Base-by-base conservation (phyloP, 2,113 vertebrate genomes). In the Passer montanus region DNA sequence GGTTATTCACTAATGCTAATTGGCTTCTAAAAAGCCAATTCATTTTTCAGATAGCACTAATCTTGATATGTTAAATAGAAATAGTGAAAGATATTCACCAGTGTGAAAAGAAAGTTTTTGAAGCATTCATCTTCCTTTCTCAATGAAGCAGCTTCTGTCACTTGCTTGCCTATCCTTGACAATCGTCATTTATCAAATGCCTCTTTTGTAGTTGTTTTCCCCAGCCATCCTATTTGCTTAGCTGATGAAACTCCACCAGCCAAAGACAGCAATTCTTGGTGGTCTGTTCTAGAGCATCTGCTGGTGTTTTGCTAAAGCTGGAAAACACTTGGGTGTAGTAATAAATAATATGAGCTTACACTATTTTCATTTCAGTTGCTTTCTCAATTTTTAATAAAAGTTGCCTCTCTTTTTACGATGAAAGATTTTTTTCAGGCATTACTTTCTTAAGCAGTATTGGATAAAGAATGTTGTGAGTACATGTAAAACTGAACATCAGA, bases 61-160 rank as follows among this genome's bases (percentile, higher is more conserved):
- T 81, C 53, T 75, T 84, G 58, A 21, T 81, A 67, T 8, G 4
- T 76, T 89, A 53, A 95, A 85, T 15, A 78, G 62, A 81, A 92
- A 70, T 37, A 69, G 43, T 41, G 18, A 39, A 68, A 77, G 46
- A 63, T 47, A 60, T 33, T 87, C 72, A 89, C n/a, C 43, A 68
- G 72, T 47, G 20, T 52, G 41, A 74, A 87, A 84, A 62, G 5
- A 64, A 75, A 78, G 14, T 58, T 76, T 66, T 84, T 69, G 58
- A 79, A 82, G 12, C 24, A 67, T 76, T 89, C 33, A 19, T 93
- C 55, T 91, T 92, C 50, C 28, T 90, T 91, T 69, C 50, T 66
- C 19, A 59, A 13, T 50, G 50, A 87, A 82, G 55, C 31, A 60
- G 12, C 33, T 85, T 84, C 60, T 97, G 81, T 87, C 77, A 73